These are phyloP conservation scores for Lepus timidus DNA, from an alignment of 2,113 vertebrate genomes.

Conservation along the genomic window DNA sequence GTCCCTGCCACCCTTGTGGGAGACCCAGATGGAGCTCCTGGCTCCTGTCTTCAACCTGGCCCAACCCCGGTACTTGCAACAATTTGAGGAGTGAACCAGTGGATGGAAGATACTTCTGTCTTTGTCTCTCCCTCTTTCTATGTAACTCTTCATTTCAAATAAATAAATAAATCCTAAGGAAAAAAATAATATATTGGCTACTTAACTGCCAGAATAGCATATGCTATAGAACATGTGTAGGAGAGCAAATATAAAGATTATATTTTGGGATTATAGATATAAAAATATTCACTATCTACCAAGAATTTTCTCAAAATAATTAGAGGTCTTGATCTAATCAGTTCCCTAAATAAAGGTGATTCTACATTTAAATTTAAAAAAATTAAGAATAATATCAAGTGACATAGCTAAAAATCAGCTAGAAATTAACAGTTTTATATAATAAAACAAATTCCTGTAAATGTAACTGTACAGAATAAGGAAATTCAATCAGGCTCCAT, in stretches of 20 bases:
- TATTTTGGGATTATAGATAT: background rate
- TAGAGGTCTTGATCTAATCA: constrained; percentile 20
- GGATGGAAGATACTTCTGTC: no score
- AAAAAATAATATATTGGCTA: background rate
- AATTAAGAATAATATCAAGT: constrained; percentile 16
- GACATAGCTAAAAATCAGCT: constrained; percentile 12
- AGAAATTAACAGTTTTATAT: constrained; percentile 70
- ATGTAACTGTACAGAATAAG: constrained; percentile 59
- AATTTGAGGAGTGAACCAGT: no score
- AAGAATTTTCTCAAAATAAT: constrained; percentile 7
- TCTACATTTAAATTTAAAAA: constrained; percentile 44
- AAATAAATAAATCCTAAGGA: no score
- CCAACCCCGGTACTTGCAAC: no score
- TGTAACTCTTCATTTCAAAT: background rate
- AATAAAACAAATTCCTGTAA: constrained; percentile 74
- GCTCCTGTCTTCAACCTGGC: no score
- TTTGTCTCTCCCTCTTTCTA: background rate
- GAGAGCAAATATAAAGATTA: constrained; percentile 8
- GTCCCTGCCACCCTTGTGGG: no score
- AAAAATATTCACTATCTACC: background rate
- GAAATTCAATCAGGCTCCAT: constrained; percentile 77
- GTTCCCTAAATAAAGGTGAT: constrained; percentile 14
- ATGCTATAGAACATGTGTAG: constrained; percentile 16
- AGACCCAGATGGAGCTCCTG: no score
- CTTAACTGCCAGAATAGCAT: constrained; percentile 19